phyloP scores from a whole-genome alignment of 1,140 invertebrate species.

The Oedothorax gibbosus region DNA sequence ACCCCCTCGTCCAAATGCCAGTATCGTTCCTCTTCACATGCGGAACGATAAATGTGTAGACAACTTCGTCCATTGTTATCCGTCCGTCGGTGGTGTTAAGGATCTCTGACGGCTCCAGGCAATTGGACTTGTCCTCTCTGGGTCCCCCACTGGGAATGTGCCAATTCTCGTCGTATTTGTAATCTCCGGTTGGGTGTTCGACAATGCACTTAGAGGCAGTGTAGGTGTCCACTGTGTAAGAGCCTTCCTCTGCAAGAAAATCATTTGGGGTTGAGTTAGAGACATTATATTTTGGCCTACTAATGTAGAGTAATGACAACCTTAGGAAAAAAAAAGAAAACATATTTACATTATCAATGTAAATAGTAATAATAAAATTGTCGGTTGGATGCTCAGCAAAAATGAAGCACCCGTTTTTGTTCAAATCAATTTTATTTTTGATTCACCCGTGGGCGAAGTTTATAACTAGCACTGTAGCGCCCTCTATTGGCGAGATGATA shows the following conservation, averaged over 20 bases:
- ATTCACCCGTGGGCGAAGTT: too few relatives aligned
- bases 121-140: neutral
- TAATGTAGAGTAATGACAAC: neutral
- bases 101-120: neutral
- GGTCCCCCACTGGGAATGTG: neutral
- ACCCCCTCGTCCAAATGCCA: neutral
- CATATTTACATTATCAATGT: neutral
- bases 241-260: neutral
- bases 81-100: neutral
- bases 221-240: neutral
- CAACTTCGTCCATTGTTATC: constrained; percentile 5
- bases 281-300: neutral
- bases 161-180: neutral
- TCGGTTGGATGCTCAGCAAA: neutral
- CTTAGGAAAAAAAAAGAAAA: neutral
- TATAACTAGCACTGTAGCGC: too few relatives aligned
- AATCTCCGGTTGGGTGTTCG: neutral
- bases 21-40: neutral
- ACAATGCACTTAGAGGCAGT: neutral
- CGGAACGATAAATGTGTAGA: neutral
- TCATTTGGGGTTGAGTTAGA: neutral
- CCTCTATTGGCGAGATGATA: too few relatives aligned
- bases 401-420: too few relatives aligned
- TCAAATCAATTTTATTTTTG: too few relatives aligned
- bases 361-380: neutral